Evolutionary conservation across 2,888 invertebrate genomes (phyloP).

Genomic region (Chrysolina oricalcia): DNA sequence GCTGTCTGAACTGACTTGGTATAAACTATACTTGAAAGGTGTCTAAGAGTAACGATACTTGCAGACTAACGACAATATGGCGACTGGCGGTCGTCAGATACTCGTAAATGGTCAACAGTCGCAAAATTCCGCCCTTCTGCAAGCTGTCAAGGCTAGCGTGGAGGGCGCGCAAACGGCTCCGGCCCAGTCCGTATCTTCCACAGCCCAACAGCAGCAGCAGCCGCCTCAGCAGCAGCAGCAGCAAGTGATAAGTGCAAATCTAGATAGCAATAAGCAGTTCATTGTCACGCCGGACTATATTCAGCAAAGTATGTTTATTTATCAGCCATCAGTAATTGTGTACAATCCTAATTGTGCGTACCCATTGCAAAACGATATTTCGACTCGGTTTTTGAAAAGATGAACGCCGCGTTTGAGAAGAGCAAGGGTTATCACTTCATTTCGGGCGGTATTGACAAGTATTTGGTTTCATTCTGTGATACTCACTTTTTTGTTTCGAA

Average conservation of each 20-base stretch:
- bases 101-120: slow-evolving; percentile 70
- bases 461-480: slow-evolving; percentile 56
- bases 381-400: slow-evolving; percentile 58
- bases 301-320: slow-evolving; percentile 88
- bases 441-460: slow-evolving; percentile 8
- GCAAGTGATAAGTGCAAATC: slow-evolving; percentile 49
- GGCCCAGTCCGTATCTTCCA: slow-evolving; percentile 33
- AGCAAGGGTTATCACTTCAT: slow-evolving; percentile 39
- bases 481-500: slow-evolving; percentile 53
- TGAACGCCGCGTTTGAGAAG: slow-evolving; percentile 47
- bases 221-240: slow-evolving; percentile 46
- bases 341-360: slow-evolving; percentile 71
- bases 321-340: slow-evolving; percentile 71
- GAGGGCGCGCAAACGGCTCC: slow-evolving; percentile 57
- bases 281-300: slow-evolving; percentile 94
- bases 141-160: slow-evolving; percentile 68
- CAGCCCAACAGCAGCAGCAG: slow-evolving; percentile 38
- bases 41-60: slow-evolving; percentile 33
- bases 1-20: too few relatives aligned
- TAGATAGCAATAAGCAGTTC: slow-evolving; percentile 77
- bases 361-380: slow-evolving; percentile 71
- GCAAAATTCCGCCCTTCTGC: slow-evolving; percentile 67
- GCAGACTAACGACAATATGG: slow-evolving; percentile 51
- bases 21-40: too few relatives aligned
- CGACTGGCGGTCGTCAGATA: slow-evolving; percentile 63